A percentile compares a stretch with the other conserved stretches of the same genome.
phyloP scores from a whole-genome alignment of 2,113 vertebrate species.

The Cricetomys ansorgei region DNA sequence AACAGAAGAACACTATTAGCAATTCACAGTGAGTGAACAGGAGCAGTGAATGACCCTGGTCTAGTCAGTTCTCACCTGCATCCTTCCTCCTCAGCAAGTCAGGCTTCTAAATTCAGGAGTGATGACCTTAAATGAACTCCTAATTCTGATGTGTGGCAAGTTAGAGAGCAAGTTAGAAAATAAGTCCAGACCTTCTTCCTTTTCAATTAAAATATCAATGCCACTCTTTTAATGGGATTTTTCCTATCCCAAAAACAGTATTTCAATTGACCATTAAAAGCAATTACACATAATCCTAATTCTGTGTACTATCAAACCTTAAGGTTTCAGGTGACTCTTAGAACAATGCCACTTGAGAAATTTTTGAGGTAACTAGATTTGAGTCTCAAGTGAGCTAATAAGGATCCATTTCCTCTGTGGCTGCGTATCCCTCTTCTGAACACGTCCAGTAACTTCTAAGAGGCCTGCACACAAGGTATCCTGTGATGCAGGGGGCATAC shows the following conservation, averaged over 20 bases:
- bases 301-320: background rate
- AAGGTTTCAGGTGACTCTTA: constrained; percentile 7
- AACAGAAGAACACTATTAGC: constrained; percentile 44
- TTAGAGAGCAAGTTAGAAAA: constrained; percentile 30
- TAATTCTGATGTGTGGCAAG: background rate
- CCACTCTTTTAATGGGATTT: background rate
- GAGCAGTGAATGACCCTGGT: background rate
- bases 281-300: constrained; percentile 2
- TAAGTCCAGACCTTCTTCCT: background rate
- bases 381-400: constrained; percentile 57
- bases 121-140: background rate
- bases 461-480: no score
- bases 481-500: rapidly evolving
- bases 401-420: background rate
- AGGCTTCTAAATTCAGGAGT: no score
- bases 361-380: background rate
- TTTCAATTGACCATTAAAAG: background rate
- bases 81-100: background rate
- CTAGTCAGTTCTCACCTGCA: background rate
- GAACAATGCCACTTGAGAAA: background rate
- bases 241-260: background rate
- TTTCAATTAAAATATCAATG: background rate
- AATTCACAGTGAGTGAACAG: background rate
- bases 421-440: constrained; percentile 8
- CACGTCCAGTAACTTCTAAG: background rate